Conservation (phyloP, 1,140 invertebrate genomes). For the Bombus fervidus region DNA sequence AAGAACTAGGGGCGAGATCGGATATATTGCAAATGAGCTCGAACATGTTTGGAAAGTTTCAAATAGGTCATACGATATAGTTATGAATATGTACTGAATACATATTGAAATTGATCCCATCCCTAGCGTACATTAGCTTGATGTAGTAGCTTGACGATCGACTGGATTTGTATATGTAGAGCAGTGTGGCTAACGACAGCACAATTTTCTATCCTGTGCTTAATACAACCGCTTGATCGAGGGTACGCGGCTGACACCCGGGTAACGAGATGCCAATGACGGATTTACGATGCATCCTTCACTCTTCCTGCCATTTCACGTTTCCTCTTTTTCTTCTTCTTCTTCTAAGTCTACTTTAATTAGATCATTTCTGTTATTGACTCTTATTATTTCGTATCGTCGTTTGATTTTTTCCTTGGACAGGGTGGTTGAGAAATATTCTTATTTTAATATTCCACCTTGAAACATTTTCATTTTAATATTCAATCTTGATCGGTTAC, state of each 20-base stretch:
- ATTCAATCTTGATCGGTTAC: not conserved
- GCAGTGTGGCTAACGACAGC: constrained; percentile 50
- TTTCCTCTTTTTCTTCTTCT: not conserved
- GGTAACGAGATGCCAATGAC: constrained; percentile 74
- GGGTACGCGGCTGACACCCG: constrained; percentile 27
- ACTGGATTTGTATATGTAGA: constrained; percentile 65
- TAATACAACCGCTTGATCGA: constrained; percentile 21
- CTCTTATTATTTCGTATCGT: not conserved
- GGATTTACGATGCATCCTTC: constrained; percentile 73
- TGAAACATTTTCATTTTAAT: not conserved
- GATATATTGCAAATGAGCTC: no score
- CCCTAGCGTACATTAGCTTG: constrained; percentile 26
- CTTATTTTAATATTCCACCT: no score
- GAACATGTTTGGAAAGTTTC: no score
- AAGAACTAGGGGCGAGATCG: no score
- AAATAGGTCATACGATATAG: no score
- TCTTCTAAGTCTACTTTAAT: not conserved
- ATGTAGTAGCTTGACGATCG: constrained; percentile 71
- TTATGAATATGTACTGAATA: not conserved
- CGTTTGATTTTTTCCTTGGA: no score
- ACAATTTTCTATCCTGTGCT: constrained; percentile 67
- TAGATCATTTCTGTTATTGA: not conserved
- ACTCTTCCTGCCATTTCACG: constrained; percentile 52
- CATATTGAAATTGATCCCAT: not conserved
- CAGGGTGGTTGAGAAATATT: no score